These are phyloP conservation scores for Bothrops jararaca DNA, from an alignment of 2,113 vertebrate species.

Conservation along the genomic window DNA sequence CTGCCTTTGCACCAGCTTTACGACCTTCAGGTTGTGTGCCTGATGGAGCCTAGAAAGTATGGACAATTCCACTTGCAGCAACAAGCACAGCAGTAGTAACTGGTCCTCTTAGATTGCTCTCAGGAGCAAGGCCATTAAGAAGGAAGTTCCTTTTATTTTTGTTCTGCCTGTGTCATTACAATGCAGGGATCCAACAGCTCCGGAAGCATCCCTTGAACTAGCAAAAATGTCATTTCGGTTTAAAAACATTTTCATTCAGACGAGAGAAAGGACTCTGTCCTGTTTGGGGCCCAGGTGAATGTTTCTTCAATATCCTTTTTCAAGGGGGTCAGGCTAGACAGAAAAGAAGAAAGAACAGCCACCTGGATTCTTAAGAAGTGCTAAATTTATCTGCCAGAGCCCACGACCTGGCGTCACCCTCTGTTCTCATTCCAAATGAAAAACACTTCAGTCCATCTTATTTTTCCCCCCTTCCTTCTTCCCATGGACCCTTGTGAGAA, in stretches of 20 bases:
- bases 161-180: neutral
- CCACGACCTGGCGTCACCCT: conserved; percentile 34
- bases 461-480: neutral
- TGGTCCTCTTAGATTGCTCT: neutral
- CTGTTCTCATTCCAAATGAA: conserved; percentile 9
- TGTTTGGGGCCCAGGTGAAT: neutral
- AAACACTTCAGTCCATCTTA: neutral
- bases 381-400: conserved; percentile 35
- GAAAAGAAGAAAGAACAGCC: conserved; percentile 4
- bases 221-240: neutral
- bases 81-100: neutral
- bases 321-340: neutral
- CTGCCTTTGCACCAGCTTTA: no score
- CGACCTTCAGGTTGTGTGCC: no score
- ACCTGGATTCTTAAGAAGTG: neutral
- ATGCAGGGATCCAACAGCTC: neutral
- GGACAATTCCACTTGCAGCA: neutral
- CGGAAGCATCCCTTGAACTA: neutral
- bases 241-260: neutral
- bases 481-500: conserved; percentile 10
- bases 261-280: neutral
- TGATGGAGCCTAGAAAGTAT: neutral
- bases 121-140: neutral
- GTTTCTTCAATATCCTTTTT: conserved; percentile 10
- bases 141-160: neutral